Evolutionary conservation across 2,888 invertebrate genomes (phyloP).

Genomic region (Agelastica alni): DNA sequence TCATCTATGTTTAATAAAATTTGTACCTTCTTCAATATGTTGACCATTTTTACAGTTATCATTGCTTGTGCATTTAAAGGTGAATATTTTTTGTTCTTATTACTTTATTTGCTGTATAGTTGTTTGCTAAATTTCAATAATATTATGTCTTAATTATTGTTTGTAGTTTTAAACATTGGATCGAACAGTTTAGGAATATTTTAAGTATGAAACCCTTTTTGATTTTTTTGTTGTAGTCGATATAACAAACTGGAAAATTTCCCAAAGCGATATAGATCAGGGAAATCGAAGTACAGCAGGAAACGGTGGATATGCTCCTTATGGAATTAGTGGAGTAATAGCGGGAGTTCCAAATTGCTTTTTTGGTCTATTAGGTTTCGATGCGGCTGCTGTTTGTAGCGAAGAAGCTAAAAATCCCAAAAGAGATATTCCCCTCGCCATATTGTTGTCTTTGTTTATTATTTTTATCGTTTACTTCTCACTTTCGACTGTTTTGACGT

Average conservation of each 20-base stretch:
- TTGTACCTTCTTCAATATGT: constrained; percentile 60
- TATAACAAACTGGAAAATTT: constrained; percentile 77
- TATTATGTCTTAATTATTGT: too few species aligned
- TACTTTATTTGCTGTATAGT: too few species aligned
- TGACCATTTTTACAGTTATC: constrained; percentile 20
- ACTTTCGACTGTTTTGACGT: constrained; percentile 83
- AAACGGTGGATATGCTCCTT: constrained; percentile 83
- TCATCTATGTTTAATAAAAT: constrained; percentile 78
- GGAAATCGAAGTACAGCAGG: constrained; percentile 53
- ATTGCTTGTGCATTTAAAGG: constrained; percentile 22
- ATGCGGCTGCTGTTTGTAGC: constrained; percentile 81
- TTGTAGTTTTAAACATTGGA: too few species aligned
- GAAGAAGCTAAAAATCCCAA: constrained; percentile 90
- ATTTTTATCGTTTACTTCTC: constrained; percentile 90
- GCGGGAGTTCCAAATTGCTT: constrained; percentile 84
- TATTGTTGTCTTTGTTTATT: constrained; percentile 78
- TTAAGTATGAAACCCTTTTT: too few species aligned
- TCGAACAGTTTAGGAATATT: too few species aligned
- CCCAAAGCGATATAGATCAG: constrained; percentile 60
- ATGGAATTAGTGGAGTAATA: constrained; percentile 77
- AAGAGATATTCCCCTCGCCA: constrained; percentile 85
- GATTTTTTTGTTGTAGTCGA: constrained; percentile 69
- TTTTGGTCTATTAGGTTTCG: constrained; percentile 93
- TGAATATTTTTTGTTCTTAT: too few species aligned
- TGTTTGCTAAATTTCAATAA: too few species aligned